Percentiles rank a stretch among this genome's conserved stretches.
phyloP scores from a whole-genome alignment of 2,888 invertebrate species.

The Pterostichus madidus region DNA sequence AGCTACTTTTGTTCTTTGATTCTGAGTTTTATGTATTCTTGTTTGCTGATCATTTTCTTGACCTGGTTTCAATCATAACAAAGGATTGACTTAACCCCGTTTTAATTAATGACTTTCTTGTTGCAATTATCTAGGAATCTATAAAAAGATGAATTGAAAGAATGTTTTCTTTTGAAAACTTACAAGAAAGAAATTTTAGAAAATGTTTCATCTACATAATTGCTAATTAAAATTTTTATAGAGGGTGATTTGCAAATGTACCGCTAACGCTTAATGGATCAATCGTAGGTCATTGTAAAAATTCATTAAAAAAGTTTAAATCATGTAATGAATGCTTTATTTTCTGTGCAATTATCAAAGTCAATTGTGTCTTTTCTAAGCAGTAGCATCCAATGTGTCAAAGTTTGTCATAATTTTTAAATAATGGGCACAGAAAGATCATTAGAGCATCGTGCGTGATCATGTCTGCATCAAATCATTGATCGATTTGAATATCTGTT shows the following conservation, averaged over 20 bases:
- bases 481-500: too few species aligned
- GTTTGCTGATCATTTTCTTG: conserved; percentile 27
- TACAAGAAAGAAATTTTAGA: not conserved
- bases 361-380: too few species aligned
- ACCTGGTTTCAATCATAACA: conserved; percentile 36
- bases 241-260: not conserved
- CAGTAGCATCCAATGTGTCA: too few species aligned
- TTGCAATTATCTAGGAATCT: not conserved
- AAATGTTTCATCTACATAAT: not conserved
- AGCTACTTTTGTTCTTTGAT: conserved; percentile 51
- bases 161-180: not conserved
- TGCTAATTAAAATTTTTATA: conserved; percentile 4
- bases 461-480: too few species aligned
- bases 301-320: too few species aligned
- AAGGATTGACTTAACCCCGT: conserved; percentile 20
- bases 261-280: too few species aligned
- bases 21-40: conserved; percentile 15
- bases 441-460: too few species aligned
- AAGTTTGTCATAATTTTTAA: too few species aligned
- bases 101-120: conserved; percentile 34
- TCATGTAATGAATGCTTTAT: too few species aligned
- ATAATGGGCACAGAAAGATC: too few species aligned
- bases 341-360: too few species aligned
- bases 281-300: too few species aligned
- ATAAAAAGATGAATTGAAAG: conserved; percentile 8